Evolutionary conservation across 1,140 invertebrate species (phyloP).

Genomic region (Apis laboriosa): DNA sequence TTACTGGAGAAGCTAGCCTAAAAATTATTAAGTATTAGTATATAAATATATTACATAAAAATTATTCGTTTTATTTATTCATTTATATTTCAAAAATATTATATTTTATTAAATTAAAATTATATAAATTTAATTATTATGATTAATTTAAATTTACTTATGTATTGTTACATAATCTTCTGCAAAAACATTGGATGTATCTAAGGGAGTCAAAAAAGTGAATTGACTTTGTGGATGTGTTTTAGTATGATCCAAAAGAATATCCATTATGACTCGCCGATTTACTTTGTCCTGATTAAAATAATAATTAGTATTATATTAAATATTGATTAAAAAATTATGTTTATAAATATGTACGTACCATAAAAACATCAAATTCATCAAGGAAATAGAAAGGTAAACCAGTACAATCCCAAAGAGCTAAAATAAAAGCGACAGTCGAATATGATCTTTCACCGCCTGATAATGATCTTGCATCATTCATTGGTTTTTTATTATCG

Average conservation of each 20-base stretch:
- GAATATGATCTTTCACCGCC: conserved; percentile 98
- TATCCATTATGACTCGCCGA: conserved; percentile 85
- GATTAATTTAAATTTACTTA: conserved; percentile 64
- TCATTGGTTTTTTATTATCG: conserved; percentile 64
- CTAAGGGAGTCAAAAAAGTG: conserved; percentile 89
- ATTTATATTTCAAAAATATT: background rate
- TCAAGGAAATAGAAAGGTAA: conserved; percentile 97
- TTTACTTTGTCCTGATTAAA: conserved; percentile 87
- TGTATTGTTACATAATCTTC: conserved; percentile 83
- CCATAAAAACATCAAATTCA: conserved; percentile 99
- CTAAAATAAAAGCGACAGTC: conserved; percentile 95
- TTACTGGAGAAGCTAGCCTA: conserved; percentile 65
- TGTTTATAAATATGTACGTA: conserved; percentile 69
- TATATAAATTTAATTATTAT: no score
- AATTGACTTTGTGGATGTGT: conserved; percentile 85
- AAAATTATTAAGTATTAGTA: conserved; percentile 48
- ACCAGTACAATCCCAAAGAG: conserved; percentile 95
- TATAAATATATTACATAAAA: conserved; percentile 29
- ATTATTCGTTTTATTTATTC: background rate
- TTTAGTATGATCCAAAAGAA: conserved; percentile 85
- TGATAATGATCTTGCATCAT: conserved; percentile 85
- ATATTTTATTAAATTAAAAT: no score
- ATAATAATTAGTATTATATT: conserved; percentile 10
- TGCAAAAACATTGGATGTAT: conserved; percentile 83
- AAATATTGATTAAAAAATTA: conserved; percentile 7